Evolutionary conservation across 2,888 invertebrate genomes (phyloP).

Genomic region (Heliconius aoede): DNA sequence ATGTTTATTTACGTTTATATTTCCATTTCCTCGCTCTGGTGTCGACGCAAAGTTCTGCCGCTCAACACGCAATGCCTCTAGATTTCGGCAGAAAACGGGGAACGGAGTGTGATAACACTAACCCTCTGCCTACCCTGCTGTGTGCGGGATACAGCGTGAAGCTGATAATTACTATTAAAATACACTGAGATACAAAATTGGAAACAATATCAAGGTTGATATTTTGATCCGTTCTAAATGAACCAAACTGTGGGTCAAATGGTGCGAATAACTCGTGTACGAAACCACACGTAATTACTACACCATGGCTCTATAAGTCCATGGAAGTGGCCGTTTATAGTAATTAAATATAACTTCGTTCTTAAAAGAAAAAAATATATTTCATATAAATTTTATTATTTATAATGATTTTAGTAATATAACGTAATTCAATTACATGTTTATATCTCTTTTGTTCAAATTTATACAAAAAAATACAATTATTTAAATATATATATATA

Average conservation of each 20-base stretch:
- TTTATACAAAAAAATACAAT: neutral
- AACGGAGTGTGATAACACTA: no score
- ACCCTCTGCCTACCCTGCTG: no score
- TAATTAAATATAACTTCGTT: constrained; percentile 1
- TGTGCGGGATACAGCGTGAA: no score
- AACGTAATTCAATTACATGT: no score
- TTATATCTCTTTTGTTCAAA: neutral
- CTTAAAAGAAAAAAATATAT: neutral
- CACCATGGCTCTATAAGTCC: constrained; percentile 2
- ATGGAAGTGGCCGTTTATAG: constrained; percentile 11
- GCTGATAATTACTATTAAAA: neutral
- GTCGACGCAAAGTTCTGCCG: no score
- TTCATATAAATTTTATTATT: neutral
- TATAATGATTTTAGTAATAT: neutral
- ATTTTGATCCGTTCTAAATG: neutral
- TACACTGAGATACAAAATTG: neutral
- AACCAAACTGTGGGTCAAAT: constrained; percentile 20
- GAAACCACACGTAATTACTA: constrained; percentile 21
- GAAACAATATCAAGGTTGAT: constrained; percentile 4
- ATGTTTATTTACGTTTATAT: no score
- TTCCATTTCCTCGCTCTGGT: no score
- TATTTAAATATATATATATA: neutral
- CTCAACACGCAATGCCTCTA: no score
- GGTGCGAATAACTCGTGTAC: constrained; percentile 16
- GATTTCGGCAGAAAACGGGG: no score